A percentile compares a stretch with the other conserved stretches of the same genome.
These are phyloP conservation scores for rabbit (Oryctolagus cuniculus) DNA, from an alignment of 2,113 vertebrate genomes.

Conservation along the genomic window DNA sequence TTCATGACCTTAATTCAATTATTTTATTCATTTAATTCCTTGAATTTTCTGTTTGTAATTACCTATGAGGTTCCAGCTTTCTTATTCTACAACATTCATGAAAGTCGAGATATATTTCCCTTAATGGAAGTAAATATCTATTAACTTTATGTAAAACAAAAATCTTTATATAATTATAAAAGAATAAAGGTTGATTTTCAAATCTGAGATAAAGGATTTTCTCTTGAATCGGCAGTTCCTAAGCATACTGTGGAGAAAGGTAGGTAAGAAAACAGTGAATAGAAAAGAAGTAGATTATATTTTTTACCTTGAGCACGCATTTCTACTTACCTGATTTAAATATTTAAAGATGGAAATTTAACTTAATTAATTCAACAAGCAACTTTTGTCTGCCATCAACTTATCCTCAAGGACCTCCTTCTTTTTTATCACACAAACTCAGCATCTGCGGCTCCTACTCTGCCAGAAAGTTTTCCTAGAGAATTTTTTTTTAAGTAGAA, in stretches of 20 bases:
- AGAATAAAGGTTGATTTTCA: constrained; percentile 66
- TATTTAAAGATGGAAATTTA: constrained; percentile 47
- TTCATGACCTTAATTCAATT: constrained; percentile 49
- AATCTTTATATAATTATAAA: constrained; percentile 59
- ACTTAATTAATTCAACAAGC: constrained; percentile 51
- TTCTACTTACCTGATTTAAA: constrained; percentile 42
- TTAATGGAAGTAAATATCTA: constrained; percentile 75
- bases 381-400: constrained; percentile 9
- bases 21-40: constrained; percentile 43
- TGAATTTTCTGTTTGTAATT: constrained; percentile 54
- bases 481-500: constrained; percentile 11
- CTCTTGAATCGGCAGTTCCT: constrained; percentile 18
- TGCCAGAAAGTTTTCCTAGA: neutral
- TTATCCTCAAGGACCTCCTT: neutral
- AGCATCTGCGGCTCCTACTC: neutral
- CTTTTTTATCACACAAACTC: constrained; percentile 20
- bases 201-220: constrained; percentile 51
- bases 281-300: neutral
- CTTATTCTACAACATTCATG: constrained; percentile 36
- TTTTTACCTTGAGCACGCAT: neutral
- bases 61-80: constrained; percentile 56
- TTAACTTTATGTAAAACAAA: constrained; percentile 70
- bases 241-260: neutral
- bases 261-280: neutral
- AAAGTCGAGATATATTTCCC: constrained; percentile 69